Percentiles rank a stretch among this genome's conserved stretches.
Conservation (phyloP, 2,888 invertebrate genomes). For the Ctenicera cuprea region DNA sequence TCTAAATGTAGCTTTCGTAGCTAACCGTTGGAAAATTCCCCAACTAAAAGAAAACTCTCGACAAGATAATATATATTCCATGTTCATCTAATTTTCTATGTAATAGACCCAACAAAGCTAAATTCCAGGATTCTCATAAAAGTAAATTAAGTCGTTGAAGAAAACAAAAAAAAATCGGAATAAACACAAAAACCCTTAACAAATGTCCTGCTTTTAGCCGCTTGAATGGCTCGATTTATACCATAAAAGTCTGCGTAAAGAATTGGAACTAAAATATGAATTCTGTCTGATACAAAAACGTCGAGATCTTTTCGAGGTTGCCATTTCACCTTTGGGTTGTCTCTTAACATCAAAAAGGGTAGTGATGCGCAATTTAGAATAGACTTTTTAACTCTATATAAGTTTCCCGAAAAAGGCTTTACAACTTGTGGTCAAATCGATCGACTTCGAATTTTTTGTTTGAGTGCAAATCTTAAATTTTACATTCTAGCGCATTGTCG, state of each 20-base stretch:
- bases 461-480: constrained; percentile 6
- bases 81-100: not conserved
- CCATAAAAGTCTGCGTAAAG: not conserved
- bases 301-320: not conserved
- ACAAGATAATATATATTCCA: too few relatives aligned
- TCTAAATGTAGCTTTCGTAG: constrained; percentile 11
- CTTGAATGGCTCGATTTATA: not conserved
- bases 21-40: constrained; percentile 6
- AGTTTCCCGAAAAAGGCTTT: not conserved
- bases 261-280: not conserved
- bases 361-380: not conserved
- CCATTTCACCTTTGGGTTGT: not conserved
- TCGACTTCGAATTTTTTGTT: not conserved
- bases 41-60: not conserved
- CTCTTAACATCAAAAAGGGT: constrained; percentile 4
- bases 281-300: not conserved
- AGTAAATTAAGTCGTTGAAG: not conserved
- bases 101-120: not conserved
- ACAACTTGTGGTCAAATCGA: not conserved
- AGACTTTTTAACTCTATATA: not conserved
- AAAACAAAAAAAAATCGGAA: not conserved
- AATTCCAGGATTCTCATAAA: not conserved
- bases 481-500: not conserved
- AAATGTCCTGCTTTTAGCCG: not conserved
- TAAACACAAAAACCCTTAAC: not conserved